Evolutionary conservation across 2,113 vertebrate genomes (phyloP).

Genomic region (Uropsilus gracilis): DNA sequence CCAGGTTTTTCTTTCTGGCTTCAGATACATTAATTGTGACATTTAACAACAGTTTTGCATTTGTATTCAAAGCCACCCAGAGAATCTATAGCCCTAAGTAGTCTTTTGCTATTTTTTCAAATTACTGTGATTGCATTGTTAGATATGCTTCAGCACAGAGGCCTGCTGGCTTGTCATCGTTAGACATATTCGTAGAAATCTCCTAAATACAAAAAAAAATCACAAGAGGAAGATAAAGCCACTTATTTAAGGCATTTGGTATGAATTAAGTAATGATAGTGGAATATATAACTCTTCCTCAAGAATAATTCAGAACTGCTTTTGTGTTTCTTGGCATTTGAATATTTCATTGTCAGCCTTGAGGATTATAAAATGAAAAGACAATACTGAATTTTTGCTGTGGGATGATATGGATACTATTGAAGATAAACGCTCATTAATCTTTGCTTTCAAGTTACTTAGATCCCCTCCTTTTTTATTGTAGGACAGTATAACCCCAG

Average conservation of each 20-base stretch:
- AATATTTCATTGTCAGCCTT: slow-evolving; percentile 68
- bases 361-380: slow-evolving; percentile 62
- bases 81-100: slow-evolving; percentile 41
- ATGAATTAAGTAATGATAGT: slow-evolving; percentile 76
- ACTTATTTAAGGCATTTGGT: slow-evolving; percentile 70
- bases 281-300: slow-evolving; percentile 53
- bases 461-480: slow-evolving; percentile 28
- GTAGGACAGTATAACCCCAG: slow-evolving; percentile 4
- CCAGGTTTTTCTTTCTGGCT: slow-evolving; percentile 35
- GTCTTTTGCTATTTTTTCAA: slow-evolving; percentile 64
- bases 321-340: slow-evolving; percentile 68
- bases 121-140: slow-evolving; percentile 60
- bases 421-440: slow-evolving; percentile 69
- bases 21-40: slow-evolving; percentile 62
- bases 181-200: slow-evolving; percentile 63
- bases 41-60: slow-evolving; percentile 59
- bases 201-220: slow-evolving; percentile 57
- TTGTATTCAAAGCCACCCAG: slow-evolving; percentile 61
- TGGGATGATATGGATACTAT: slow-evolving; percentile 49
- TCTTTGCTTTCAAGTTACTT: slow-evolving; percentile 68
- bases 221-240: slow-evolving; percentile 65
- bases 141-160: slow-evolving; percentile 33
- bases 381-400: slow-evolving; percentile 33
- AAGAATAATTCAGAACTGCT: slow-evolving; percentile 53
- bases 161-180: slow-evolving; percentile 30